These are phyloP conservation scores for Synanthedon vespiformis DNA, from an alignment of 2,888 invertebrate genomes.

Conservation along the genomic window DNA sequence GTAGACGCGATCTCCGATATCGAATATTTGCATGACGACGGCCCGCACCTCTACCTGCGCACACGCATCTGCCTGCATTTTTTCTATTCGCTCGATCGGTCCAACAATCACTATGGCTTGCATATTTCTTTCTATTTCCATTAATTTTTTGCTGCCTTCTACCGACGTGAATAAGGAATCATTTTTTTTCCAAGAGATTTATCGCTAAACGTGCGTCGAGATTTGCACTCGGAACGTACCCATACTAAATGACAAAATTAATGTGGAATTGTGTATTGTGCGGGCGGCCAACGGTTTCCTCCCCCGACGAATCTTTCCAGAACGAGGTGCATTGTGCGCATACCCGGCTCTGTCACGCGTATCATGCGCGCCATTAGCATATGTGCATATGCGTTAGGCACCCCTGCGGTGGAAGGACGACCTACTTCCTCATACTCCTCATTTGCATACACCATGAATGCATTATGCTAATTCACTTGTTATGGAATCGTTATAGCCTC, in stretches of 20 bases:
- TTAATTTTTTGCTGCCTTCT: slow-evolving; percentile 25
- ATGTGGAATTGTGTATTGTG: slow-evolving; percentile 5
- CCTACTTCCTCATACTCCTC: neutral
- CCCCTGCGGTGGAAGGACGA: neutral
- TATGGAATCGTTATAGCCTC: neutral
- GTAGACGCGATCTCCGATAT: too few species aligned
- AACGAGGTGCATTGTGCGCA: too few species aligned
- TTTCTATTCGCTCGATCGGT: slow-evolving; percentile 17
- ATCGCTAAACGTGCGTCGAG: slow-evolving; percentile 19
- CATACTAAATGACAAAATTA: slow-evolving; percentile 8
- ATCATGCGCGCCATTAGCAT: neutral
- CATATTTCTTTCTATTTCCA: slow-evolving; percentile 39
- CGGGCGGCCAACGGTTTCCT: neutral
- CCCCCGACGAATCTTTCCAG: neutral
- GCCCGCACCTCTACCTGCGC: slow-evolving; percentile 33
- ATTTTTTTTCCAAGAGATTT: slow-evolving; percentile 34
- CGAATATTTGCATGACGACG: slow-evolving; percentile 25
- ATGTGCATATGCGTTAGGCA: neutral
- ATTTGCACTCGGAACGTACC: neutral
- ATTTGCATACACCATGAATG: neutral
- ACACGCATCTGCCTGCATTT: slow-evolving; percentile 33
- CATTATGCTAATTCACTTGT: neutral
- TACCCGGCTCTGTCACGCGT: neutral
- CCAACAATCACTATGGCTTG: slow-evolving; percentile 33
- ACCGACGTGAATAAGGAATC: slow-evolving; percentile 26